Evolutionary conservation across 1,140 invertebrate genomes (phyloP), one percentile per base, ranked within the genome.

Genomic region (Anoplolepis gracilipes): DNA sequence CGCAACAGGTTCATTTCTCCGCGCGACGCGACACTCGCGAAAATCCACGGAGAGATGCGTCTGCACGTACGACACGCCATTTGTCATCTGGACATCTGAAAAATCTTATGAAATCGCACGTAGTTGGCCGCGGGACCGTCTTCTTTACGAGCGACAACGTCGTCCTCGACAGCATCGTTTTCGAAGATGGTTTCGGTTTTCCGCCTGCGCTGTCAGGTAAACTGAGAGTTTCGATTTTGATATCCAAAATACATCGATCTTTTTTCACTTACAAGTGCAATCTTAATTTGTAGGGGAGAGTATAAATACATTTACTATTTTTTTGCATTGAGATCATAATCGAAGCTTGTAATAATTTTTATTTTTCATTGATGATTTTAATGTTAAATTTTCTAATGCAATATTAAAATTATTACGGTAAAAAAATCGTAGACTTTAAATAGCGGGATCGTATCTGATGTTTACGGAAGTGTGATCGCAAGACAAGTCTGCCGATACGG

Each of bases 1-100:
- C 85, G 93, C 93, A 93, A 93, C 93, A 93, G 93, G 93, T 93
- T 93, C 92, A 93, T 93, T 93, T 93, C 91, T 93, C 92, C 61
- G 87, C 75, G 67, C 46, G 79, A 33, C 64, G 36, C 77, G 77
- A 84, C 72, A 67, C 25, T 67, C 84, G 86, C 88, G 91, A 92
- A 93, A 93, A 93, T 92, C 91, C 89, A 85, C 81, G 76, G 88
- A 90, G 85, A 91, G 92, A 93, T 84, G 92, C 89, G 92, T 92
- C 84, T 90, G 87, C 88, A 81, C 76, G 84, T 85, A 88, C 78
- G 64, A 81, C 76, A 87, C 16, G 57, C 72, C 87, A 91, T 93
- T 93, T 93, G 84, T 93, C 92, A 93, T 33, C 30, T 46, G 81
- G 89, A 93, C 92, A 91, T 87, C 88, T 92, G 91, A 92, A 90